phyloP scores from a whole-genome alignment of 2,113 vertebrate species.

The Arothron firmamentum region DNA sequence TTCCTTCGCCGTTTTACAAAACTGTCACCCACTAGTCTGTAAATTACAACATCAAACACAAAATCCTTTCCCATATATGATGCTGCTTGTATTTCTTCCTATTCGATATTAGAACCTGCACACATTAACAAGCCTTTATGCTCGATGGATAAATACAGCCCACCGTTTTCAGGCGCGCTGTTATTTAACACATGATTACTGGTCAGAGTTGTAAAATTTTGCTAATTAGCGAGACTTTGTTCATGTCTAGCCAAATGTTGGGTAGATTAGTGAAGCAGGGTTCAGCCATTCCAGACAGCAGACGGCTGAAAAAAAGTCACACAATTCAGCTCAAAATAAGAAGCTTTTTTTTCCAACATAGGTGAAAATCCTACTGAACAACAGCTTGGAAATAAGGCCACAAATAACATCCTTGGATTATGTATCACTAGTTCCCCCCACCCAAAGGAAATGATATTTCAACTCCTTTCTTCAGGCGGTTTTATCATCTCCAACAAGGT shows the following conservation, averaged over 20 bases:
- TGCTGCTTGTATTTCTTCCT: conserved; percentile 26
- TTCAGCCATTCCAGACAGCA: conserved; percentile 37
- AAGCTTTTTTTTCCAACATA: conserved; percentile 50
- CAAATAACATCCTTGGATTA: conserved; percentile 6
- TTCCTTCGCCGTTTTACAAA: neutral
- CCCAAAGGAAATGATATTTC: neutral
- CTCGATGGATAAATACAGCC: conserved; percentile 7
- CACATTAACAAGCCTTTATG: conserved; percentile 27
- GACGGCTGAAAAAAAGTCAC: conserved; percentile 43
- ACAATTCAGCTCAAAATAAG: conserved; percentile 64
- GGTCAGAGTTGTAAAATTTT: conserved; percentile 2
- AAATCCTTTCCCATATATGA: conserved; percentile 15
- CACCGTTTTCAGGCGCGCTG: conserved; percentile 3
- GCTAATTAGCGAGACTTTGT: conserved; percentile 8
- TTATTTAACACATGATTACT: neutral
- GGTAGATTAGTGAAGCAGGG: conserved; percentile 6
- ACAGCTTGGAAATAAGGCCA: conserved; percentile 18
- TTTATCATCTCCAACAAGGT: conserved; percentile 10
- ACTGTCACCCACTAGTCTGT: too few species aligned
- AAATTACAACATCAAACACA: neutral
- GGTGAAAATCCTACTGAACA: conserved; percentile 42
- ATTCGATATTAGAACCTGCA: conserved; percentile 18
- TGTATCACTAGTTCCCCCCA: neutral
- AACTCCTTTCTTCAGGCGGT: neutral
- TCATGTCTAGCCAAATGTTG: conserved; percentile 12